phyloP scores from a whole-genome alignment of 2,888 invertebrate genomes.

The Lasioglossum figueresi region DNA sequence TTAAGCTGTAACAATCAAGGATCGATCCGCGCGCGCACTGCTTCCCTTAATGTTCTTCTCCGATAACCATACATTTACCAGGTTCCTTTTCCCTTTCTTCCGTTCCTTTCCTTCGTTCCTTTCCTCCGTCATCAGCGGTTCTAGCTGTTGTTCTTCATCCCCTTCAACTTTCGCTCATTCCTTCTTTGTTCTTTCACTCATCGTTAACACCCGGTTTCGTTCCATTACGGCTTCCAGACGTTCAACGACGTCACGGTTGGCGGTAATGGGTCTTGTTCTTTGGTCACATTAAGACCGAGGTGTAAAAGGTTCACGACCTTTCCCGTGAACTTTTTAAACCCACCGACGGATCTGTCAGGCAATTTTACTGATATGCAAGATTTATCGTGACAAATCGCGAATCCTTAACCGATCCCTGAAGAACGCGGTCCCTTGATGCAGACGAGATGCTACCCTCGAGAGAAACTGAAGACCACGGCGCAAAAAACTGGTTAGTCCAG shows the following conservation, averaged over 20 bases:
- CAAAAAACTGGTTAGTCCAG: background rate
- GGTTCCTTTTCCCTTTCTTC: slow-evolving; percentile 10
- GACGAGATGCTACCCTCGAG: background rate
- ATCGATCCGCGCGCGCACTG: slow-evolving; percentile 14
- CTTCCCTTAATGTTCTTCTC: slow-evolving; percentile 27
- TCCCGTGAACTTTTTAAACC: slow-evolving; percentile 23
- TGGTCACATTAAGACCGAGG: slow-evolving; percentile 43
- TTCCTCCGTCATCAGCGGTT: slow-evolving; percentile 17
- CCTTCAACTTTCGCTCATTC: slow-evolving; percentile 15
- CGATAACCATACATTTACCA: slow-evolving; percentile 55
- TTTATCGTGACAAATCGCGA: background rate
- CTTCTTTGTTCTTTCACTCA: slow-evolving; percentile 51
- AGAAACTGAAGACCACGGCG: background rate
- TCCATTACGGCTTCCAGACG: slow-evolving; percentile 51
- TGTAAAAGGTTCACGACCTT: slow-evolving; percentile 46
- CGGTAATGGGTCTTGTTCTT: slow-evolving; percentile 58
- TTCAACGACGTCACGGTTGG: slow-evolving; percentile 48
- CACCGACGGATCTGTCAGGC: slow-evolving; percentile 1
- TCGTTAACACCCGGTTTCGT: slow-evolving; percentile 61
- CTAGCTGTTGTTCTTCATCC: slow-evolving; percentile 23
- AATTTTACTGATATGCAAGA: slow-evolving; percentile 2
- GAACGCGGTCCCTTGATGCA: background rate
- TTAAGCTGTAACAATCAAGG: slow-evolving; percentile 73
- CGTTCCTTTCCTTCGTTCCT: slow-evolving; percentile 6
- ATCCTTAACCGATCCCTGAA: background rate